Percentiles rank a stretch among this genome's conserved stretches.
These are phyloP conservation scores for Paracanthobrama guichenoti DNA, from an alignment of 2,113 vertebrate species.

Conservation along the genomic window DNA sequence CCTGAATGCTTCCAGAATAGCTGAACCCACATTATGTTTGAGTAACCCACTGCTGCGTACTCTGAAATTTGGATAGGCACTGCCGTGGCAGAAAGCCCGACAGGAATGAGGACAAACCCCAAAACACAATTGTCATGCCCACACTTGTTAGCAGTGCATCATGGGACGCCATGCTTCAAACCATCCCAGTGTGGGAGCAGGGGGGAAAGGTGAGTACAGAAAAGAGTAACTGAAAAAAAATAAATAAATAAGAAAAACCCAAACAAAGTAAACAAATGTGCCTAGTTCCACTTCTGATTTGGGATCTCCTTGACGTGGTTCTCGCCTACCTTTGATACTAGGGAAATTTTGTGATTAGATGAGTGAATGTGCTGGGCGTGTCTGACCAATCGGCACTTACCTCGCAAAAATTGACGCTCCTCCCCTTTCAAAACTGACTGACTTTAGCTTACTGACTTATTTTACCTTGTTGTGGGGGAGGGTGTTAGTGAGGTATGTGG, in stretches of 20 bases:
- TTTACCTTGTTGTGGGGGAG: slow-evolving; percentile 72
- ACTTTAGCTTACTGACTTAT: slow-evolving; percentile 78
- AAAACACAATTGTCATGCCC: slow-evolving; percentile 75
- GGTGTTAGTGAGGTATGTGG: slow-evolving; percentile 75
- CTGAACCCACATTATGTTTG: slow-evolving; percentile 41
- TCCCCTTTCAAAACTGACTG: slow-evolving; percentile 75
- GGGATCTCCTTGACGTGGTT: slow-evolving; percentile 54
- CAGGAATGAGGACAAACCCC: slow-evolving; percentile 68
- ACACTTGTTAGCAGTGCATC: slow-evolving; percentile 74
- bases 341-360: slow-evolving; percentile 66
- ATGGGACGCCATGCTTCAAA: slow-evolving; percentile 77
- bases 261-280: slow-evolving; percentile 47
- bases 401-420: slow-evolving; percentile 65
- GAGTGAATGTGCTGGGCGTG: slow-evolving; percentile 70
- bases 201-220: slow-evolving; percentile 40
- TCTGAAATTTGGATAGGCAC: slow-evolving; percentile 67
- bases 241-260: slow-evolving; percentile 58
- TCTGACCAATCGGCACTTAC: slow-evolving; percentile 78
- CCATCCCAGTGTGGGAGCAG: slow-evolving; percentile 59
- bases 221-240: slow-evolving; percentile 52
- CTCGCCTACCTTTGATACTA: slow-evolving; percentile 72
- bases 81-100: slow-evolving; percentile 65
- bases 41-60: neutral
- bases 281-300: slow-evolving; percentile 52
- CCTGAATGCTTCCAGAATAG: slow-evolving; percentile 36